phyloP scores from a whole-genome alignment of 2,888 invertebrate species.

The Cryptus viduatorius region DNA sequence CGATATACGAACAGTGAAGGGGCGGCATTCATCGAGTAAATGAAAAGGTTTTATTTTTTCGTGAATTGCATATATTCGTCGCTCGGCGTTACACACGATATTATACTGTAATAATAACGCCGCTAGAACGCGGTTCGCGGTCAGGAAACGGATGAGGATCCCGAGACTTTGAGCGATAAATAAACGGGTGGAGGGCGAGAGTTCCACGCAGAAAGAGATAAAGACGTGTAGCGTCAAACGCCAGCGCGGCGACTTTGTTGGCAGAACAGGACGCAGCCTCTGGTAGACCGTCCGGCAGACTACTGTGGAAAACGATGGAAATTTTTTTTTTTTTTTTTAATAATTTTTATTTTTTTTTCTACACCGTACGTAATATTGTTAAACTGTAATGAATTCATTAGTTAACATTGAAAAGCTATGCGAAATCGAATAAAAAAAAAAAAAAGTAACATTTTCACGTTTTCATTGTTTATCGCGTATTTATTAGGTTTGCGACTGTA shows the following conservation, averaged over 20 bases:
- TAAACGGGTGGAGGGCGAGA: slow-evolving; percentile 49
- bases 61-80: slow-evolving; percentile 6
- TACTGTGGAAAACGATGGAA: neutral
- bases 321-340: neutral
- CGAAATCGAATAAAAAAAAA: no score
- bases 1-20: neutral
- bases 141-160: slow-evolving; percentile 65
- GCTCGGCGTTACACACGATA: slow-evolving; percentile 9
- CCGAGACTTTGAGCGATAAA: slow-evolving; percentile 66
- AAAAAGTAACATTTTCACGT: no score
- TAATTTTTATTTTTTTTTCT: neutral
- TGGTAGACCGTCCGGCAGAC: neutral
- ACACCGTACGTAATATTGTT: neutral
- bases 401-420: no score
- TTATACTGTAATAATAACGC: slow-evolving; percentile 17
- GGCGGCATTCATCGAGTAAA: slow-evolving; percentile 2
- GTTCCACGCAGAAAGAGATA: slow-evolving; percentile 54
- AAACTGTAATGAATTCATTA: neutral
- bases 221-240: slow-evolving; percentile 32
- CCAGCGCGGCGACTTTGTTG: neutral
- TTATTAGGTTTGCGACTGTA: no score
- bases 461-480: no score
- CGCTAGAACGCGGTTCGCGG: slow-evolving; percentile 33
- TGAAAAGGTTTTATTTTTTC: slow-evolving; percentile 16
- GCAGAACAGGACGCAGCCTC: neutral